Evolutionary conservation across 1,140 invertebrate species (phyloP).

Genomic region (Sinella curviseta): DNA sequence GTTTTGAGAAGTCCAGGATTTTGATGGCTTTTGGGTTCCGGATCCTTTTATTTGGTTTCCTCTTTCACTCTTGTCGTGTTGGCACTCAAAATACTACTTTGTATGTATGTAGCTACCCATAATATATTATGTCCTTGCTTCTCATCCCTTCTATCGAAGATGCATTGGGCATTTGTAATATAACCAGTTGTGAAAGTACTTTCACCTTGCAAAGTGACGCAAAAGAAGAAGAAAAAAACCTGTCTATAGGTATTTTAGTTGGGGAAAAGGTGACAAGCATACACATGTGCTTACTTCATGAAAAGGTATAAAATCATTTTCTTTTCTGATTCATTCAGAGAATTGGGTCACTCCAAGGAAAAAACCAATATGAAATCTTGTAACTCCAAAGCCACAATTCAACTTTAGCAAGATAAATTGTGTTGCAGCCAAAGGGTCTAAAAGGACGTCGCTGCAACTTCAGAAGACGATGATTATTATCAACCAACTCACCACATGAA

Average conservation of each 20-base stretch:
- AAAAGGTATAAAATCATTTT: background rate
- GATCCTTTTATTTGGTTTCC: conserved; percentile 21
- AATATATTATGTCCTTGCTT: no score
- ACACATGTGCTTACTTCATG: background rate
- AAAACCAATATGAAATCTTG: background rate
- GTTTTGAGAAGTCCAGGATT: background rate
- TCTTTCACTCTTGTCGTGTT: background rate
- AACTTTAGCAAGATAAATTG: no score
- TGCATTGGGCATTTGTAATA: no score
- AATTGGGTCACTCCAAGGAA: background rate
- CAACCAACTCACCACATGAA: no score
- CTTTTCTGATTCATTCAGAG: background rate
- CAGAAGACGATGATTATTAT: no score
- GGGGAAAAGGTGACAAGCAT: background rate
- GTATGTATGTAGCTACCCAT: background rate
- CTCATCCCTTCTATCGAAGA: no score
- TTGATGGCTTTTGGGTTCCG: conserved; percentile 19
- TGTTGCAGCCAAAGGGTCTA: no score
- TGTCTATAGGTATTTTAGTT: background rate
- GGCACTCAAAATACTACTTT: conserved; percentile 14
- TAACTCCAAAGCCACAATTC: no score
- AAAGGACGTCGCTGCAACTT: no score
- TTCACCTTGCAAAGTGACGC: no score
- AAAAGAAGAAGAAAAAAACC: no score
- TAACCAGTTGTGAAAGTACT: no score